Conservation (phyloP, 1,140 invertebrate genomes). For the Sitophilus oryzae region DNA sequence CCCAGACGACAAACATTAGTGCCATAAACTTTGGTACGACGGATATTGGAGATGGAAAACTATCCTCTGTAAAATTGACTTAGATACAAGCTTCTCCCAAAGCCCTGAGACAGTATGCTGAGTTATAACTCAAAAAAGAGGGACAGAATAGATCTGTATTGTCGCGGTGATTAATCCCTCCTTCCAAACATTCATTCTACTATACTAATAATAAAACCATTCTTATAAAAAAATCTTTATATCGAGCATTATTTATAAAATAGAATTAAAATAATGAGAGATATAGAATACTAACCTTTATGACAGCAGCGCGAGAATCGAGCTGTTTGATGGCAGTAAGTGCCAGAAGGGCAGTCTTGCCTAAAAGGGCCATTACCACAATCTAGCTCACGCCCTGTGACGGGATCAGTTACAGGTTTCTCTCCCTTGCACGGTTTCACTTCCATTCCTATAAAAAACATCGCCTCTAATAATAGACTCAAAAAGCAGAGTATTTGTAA, state of each 20-base stretch:
- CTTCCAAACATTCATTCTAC: not conserved
- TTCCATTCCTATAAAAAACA: conserved; percentile 65
- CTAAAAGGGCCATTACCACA: conserved; percentile 75
- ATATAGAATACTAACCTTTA: conserved; percentile 52
- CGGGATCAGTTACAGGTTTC: conserved; percentile 63
- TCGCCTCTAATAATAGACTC: too few relatives aligned
- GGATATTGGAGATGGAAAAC: too few relatives aligned
- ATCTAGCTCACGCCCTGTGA: conserved; percentile 69
- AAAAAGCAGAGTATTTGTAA: too few relatives aligned
- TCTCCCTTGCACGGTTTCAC: conserved; percentile 82
- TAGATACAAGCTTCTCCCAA: too few relatives aligned
- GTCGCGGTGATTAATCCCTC: too few relatives aligned
- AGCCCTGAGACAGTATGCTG: too few relatives aligned
- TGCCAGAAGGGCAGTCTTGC: conserved; percentile 73
- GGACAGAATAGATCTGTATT: too few relatives aligned
- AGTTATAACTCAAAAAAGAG: too few relatives aligned
- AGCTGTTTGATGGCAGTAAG: conserved; percentile 77
- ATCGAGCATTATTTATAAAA: conserved; percentile 9
- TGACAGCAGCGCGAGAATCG: conserved; percentile 75
- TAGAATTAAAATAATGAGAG: conserved; percentile 38
- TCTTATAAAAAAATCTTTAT: conserved; percentile 5
- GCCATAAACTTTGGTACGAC: too few relatives aligned
- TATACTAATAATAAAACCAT: not conserved
- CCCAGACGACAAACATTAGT: too few relatives aligned
- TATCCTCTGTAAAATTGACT: too few relatives aligned